phyloP scores from a whole-genome alignment of 2,113 vertebrate genomes.

The Fregetta grallaria region DNA sequence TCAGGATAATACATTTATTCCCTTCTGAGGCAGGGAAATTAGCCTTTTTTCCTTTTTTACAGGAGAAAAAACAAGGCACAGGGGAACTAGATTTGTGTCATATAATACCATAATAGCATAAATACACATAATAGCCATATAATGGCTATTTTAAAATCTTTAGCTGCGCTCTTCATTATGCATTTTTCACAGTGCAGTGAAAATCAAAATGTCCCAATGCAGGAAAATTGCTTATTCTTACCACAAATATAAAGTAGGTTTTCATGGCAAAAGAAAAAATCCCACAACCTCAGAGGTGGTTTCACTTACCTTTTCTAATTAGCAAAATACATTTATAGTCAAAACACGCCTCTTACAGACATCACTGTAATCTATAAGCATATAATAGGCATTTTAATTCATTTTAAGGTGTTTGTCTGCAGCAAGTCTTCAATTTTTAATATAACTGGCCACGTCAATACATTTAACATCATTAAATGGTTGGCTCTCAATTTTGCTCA shows the following conservation, averaged over 20 bases:
- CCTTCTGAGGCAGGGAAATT: not conserved
- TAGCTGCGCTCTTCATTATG: not conserved
- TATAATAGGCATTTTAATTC: not conserved
- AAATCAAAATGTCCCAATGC: not conserved
- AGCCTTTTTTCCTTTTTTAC: not conserved
- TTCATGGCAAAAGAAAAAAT: not conserved
- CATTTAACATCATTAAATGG: not conserved
- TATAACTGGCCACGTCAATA: not conserved
- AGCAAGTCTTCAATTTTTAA: not conserved
- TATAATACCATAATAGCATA: not conserved
- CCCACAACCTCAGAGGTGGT: not conserved
- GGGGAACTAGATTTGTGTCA: not conserved
- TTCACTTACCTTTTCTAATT: constrained; percentile 4
- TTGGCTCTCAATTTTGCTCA: not conserved
- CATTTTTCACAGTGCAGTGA: not conserved
- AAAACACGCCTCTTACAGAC: not conserved
- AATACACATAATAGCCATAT: not conserved
- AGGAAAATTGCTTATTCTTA: not conserved
- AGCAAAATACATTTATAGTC: not conserved
- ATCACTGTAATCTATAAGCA: not conserved
- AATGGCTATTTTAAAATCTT: not conserved
- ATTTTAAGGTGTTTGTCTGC: not conserved
- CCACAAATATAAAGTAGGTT: not conserved
- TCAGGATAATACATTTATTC: not conserved
- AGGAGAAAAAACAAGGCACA: not conserved